Conservation (phyloP, 2,888 invertebrate species). For the Antheraea assamensis region DNA sequence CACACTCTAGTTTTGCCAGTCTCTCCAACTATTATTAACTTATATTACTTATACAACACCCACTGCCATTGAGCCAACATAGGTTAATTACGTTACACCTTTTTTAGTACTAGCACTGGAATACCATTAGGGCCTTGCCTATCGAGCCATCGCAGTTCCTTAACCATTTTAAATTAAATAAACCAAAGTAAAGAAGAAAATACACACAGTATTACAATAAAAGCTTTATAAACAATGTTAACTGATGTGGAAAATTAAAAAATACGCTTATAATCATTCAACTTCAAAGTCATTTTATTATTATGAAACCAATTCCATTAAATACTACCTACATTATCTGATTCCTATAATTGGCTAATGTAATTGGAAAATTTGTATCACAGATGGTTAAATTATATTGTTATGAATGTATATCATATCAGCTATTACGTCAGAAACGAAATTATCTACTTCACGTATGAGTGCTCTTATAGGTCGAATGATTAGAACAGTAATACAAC, state of each 20-base stretch:
- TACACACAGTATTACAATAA: background rate
- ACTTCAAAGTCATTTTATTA: background rate
- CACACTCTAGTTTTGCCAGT: too few relatives aligned
- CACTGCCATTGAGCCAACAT: too few relatives aligned
- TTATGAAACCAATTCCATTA: slow-evolving; percentile 5
- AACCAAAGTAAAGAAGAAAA: background rate
- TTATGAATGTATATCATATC: background rate
- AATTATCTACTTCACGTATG: background rate
- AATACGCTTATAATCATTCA: background rate
- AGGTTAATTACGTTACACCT: too few relatives aligned
- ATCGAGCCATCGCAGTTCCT: too few relatives aligned
- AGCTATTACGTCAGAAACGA: background rate
- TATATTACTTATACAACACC: too few relatives aligned
- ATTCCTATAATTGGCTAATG: background rate
- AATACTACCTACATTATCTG: background rate
- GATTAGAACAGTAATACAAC: background rate
- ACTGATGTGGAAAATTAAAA: background rate
- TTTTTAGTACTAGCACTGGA: too few relatives aligned
- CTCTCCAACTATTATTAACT: too few relatives aligned
- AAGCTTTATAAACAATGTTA: background rate
- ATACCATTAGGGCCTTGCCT: too few relatives aligned
- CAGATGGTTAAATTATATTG: background rate
- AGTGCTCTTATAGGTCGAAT: background rate
- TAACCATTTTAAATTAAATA: too few relatives aligned
- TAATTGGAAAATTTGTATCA: slow-evolving; percentile 5